phyloP scores from a whole-genome alignment of 1,140 invertebrate genomes.

The Drosophila arawakana region DNA sequence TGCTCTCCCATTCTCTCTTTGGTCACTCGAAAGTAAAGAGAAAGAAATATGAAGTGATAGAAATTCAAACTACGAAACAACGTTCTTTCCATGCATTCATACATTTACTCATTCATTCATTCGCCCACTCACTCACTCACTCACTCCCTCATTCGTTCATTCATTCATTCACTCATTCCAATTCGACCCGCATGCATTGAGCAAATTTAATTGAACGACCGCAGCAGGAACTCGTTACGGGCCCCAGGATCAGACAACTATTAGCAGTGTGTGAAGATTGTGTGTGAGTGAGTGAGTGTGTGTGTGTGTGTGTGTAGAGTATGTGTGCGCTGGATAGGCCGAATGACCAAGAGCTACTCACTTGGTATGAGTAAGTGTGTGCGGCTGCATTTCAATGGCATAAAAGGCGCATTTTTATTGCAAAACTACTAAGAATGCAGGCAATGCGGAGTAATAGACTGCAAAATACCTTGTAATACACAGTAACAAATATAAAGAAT shows the following conservation, averaged over 20 bases:
- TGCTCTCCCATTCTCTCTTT: conserved; percentile 1
- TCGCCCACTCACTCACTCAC: not conserved
- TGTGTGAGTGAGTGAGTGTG: not conserved
- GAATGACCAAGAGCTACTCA: conserved; percentile 2
- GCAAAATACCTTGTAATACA: not conserved
- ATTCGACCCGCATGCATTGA: conserved; percentile 69
- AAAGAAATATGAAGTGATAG: conserved; percentile 78
- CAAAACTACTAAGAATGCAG: conserved; percentile 29
- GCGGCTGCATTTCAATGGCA: conserved; percentile 63
- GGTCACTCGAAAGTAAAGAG: conserved; percentile 33
- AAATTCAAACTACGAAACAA: conserved; percentile 38
- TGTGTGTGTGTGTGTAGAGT: conserved; percentile 16
- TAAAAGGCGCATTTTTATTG: conserved; percentile 75
- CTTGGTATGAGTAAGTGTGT: conserved; percentile 35
- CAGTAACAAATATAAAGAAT: not conserved
- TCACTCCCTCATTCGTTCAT: not conserved
- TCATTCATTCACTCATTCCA: conserved; percentile 2
- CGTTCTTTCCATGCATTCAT: conserved; percentile 19
- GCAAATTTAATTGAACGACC: conserved; percentile 77
- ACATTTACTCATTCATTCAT: conserved; percentile 4
- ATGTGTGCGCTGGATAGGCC: conserved; percentile 12
- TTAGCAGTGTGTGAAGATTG: conserved; percentile 36
- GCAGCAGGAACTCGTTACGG: conserved; percentile 50
- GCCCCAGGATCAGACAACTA: conserved; percentile 55
- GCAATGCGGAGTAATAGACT: not conserved